phyloP scores from a whole-genome alignment of 2,113 vertebrate species.

The Castor canadensis region DNA sequence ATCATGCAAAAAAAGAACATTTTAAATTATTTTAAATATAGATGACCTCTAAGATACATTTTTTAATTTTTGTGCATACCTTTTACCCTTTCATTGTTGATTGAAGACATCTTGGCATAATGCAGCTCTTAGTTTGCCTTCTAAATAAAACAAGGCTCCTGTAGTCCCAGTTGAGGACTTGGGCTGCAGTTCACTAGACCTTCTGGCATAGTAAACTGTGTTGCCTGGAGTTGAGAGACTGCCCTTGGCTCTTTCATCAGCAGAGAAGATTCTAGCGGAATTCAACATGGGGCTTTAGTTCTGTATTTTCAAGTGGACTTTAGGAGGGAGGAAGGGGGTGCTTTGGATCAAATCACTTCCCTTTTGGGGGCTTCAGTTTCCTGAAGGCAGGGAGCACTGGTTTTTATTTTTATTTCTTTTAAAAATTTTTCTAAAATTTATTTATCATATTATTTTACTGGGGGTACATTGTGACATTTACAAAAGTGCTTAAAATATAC shows the following conservation, averaged over 20 bases:
- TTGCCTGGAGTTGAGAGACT: neutral
- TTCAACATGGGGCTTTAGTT: neutral
- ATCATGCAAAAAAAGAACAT: no score
- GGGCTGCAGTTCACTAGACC: neutral
- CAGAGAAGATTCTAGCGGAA: neutral
- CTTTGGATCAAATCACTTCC: neutral
- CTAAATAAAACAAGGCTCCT: neutral
- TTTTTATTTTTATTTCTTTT: no score
- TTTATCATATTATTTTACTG: no score
- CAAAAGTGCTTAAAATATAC: no score
- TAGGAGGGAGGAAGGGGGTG: neutral
- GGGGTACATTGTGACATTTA: no score
- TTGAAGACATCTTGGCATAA: neutral
- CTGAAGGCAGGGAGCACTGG: neutral
- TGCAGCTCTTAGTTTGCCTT: neutral
- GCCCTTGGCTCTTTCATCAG: neutral
- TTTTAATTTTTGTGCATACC: neutral
- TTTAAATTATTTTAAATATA: constrained; percentile 28
- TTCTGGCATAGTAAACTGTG: neutral
- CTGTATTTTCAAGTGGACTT: neutral
- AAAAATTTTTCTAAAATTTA: no score
- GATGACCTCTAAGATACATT: neutral
- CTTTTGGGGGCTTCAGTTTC: neutral
- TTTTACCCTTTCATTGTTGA: neutral
- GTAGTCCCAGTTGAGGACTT: neutral